Evolutionary conservation across 2,797 vertebrate genomes (phyloP).

Genomic region (Hydrophis major): DNA sequence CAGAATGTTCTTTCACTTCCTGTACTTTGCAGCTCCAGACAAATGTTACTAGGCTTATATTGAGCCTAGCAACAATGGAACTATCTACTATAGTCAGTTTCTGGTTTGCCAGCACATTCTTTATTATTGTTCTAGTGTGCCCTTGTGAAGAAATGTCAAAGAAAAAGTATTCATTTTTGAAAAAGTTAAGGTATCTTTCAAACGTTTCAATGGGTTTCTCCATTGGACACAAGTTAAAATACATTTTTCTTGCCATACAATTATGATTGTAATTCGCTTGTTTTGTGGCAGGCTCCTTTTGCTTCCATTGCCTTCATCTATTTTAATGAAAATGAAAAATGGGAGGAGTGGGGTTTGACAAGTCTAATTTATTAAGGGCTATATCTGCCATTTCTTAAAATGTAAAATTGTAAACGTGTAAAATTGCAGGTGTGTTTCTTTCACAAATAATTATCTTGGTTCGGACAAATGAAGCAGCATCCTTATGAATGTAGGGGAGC

Average conservation of each 20-base stretch:
- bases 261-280: not conserved
- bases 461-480: not conserved
- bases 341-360: not conserved
- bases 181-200: not conserved
- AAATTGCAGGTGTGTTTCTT: not conserved
- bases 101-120: not conserved
- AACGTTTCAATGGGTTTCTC: not conserved
- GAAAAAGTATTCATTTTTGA: not conserved
- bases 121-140: not conserved
- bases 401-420: not conserved
- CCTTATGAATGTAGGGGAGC: not conserved
- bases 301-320: not conserved
- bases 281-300: not conserved
- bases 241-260: too few relatives aligned
- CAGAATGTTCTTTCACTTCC: not conserved
- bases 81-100: not conserved
- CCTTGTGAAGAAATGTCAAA: not conserved
- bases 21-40: not conserved
- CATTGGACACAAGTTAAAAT: not conserved
- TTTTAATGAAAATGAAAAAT: not conserved
- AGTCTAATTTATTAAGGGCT: not conserved
- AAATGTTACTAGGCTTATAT: fast-evolving
- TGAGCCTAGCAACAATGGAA: not conserved
- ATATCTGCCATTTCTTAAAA: not conserved
- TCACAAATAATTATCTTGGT: not conserved